Evolutionary conservation across 1,140 invertebrate genomes (phyloP), one percentile per base, ranked within the genome.

Genomic region (Drosophila seguyi): DNA sequence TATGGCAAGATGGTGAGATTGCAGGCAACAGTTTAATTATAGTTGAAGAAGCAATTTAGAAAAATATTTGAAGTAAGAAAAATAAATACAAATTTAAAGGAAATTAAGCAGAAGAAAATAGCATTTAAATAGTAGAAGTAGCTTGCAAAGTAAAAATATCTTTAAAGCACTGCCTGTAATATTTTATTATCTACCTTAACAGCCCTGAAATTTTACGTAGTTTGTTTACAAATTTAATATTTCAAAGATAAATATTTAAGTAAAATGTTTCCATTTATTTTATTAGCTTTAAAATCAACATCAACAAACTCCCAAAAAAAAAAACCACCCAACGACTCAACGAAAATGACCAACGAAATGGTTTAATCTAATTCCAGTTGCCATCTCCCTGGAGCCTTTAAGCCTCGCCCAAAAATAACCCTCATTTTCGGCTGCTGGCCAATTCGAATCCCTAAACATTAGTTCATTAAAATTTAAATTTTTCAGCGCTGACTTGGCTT

Each of bases 391-490:
- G 20, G 42, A 29, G 16, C 36, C 16, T 18, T 63, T 34, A 25
- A 53, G 57, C 71, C 31, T 47, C 39, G n/a, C 47, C 27, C 20
- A 29, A 38, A 55, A 72, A 56, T 34, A 34, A 45, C 22, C 50
- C 63, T 22, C 42, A 69, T 69, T 56, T 56, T 69, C 34, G 27
- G 25, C 39, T 29, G 18, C 38, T 42, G 62, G 45, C 53, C 63
- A 67, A 58, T 53, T 39, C 18, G 27, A 74, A 62, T 53, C 59
- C 71, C 72, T 75, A 50, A 75, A 75, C 50, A 77, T 78, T 69
- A 78, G 75, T 78, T 78, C 75, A 71, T 78, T 78, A 78, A 78
- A 78, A 78, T 78, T 78, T 58, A 74, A 76, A 76, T 76, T 58
- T 61, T 71, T 60, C 65, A 58, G 38, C 45, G 65, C 65, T 78